These are phyloP conservation scores for Apis florea DNA, from an alignment of 1,140 invertebrate genomes.

Conservation along the genomic window DNA sequence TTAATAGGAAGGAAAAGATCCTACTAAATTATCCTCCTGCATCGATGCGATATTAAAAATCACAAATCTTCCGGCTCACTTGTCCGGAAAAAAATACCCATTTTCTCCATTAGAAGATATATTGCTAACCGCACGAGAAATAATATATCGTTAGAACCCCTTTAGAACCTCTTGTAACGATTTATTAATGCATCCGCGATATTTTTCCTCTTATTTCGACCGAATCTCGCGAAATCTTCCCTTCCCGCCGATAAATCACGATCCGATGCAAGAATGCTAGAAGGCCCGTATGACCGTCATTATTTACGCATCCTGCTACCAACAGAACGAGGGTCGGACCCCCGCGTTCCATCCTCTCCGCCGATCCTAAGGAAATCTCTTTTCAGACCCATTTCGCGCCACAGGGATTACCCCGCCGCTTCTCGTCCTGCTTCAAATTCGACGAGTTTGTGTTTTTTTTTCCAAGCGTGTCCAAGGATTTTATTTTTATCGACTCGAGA, in stretches of 20 bases:
- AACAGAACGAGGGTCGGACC: slow-evolving; percentile 46
- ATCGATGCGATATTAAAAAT: background rate
- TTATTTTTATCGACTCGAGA: background rate
- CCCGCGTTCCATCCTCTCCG: slow-evolving; percentile 22
- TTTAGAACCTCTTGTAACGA: slow-evolving; percentile 12
- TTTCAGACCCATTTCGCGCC: slow-evolving; percentile 39
- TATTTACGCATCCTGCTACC: slow-evolving; percentile 65
- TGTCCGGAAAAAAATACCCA: background rate
- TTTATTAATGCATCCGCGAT: slow-evolving; percentile 20
- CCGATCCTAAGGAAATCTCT: slow-evolving; percentile 42
- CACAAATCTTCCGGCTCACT: background rate
- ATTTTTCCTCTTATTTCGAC: background rate
- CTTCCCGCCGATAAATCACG: slow-evolving; percentile 55
- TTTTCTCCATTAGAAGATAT: background rate
- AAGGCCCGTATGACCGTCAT: slow-evolving; percentile 52
- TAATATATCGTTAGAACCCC: background rate
- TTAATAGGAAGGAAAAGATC: too few species aligned
- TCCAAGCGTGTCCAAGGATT: background rate
- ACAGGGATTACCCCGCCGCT: slow-evolving; percentile 34
- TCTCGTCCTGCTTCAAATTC: slow-evolving; percentile 17
- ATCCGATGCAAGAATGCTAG: slow-evolving; percentile 43
- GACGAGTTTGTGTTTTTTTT: slow-evolving; percentile 46
- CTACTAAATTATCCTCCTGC: too few species aligned
- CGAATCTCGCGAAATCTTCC: slow-evolving; percentile 31
- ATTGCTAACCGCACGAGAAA: background rate